Evolutionary conservation across 2,113 vertebrate genomes (phyloP), one percentile per base, ranked within the genome.

Genomic region (Orcinus orca): DNA sequence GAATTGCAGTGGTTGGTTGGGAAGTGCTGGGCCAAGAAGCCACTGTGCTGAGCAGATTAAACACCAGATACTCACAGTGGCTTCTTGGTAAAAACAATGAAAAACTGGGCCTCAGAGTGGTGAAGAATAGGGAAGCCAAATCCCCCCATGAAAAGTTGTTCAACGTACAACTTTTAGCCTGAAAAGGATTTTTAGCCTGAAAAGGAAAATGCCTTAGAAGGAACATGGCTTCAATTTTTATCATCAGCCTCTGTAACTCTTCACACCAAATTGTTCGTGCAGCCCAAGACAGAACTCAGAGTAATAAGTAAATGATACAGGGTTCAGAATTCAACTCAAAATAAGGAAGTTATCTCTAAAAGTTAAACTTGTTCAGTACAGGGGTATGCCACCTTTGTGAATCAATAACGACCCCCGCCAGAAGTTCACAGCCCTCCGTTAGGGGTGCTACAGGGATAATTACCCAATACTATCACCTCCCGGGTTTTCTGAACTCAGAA

Each of bases 261-360:
- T 91, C 86, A 41, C 4, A 26, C 25, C 29, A 11, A 77, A 60
- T 12, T 58, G 63, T 95, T 31, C 29, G 6, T 71, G 29, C n/a
- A 67, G 41, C 8, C 65, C 8, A 67, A 17, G 85, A 55, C 15
- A 88, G 79, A 92, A 84, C 20, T 33, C 63, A 82, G 53, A 86
- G 21, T 74, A 31, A 6, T 33, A 55, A 86, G 50, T 74, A 67
- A 90, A 79, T 53, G 58, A 58, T 17, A 77, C 33, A 84, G 12
- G 26, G 23, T 38, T 93, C 76, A 97, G 29, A 95, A 85, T 71
- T 87, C 63, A 94, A 81, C 2, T 36, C n/a, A 60, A 90, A 58
- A 71, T 63, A 77, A 95, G 65, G 84, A 70, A 93, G 23, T 13
- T 18, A 88, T 26, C 88, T 80, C 82, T 70, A 88, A 88, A 93